Evolutionary conservation across 2,888 invertebrate species (phyloP), one percentile per base, ranked within the genome.

Genomic region (Rhagophthalmus giganteus): DNA sequence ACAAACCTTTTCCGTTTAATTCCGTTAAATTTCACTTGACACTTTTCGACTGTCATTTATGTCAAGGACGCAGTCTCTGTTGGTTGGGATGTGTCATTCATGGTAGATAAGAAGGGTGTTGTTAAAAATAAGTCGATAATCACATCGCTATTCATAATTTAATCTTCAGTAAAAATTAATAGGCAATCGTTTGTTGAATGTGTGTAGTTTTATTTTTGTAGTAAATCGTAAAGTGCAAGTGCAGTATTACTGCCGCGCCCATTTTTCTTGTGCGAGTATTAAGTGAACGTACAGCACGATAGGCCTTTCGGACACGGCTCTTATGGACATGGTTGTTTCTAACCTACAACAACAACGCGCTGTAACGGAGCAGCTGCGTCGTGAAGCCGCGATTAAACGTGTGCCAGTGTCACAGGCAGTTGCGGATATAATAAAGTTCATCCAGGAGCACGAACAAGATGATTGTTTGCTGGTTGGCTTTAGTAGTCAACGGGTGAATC

Each of bases 391-490:
- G 30, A 84, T 95, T 48, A 90, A 88, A 69, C 83, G 95, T 47
- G 85, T 94, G 67, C 87, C 88, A 20, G 88, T 92, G 13, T 94
- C 94, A 20, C 87, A 88, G 64, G 94, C 94, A n/a, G 90, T 94
- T 48, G 87, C 89, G 59, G 90, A 95, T 66, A 92, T 96, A 64
- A 88, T 94, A 71, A 91, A 92, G 71, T 94, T 86, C 71, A 90
- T 94, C 59, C 82, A 85, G 30, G 94, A 94, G 66, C 94, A 95
- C 69, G 90, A 93, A 69, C 88, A 90, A 64, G 94, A 95, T 69
- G 96, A 96, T 76, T 94, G 90, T 68, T 82, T 96, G 34, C 81
- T 96, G 58, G 90, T 91, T 59, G 96, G 96, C 24, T 96, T 96
- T 75, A 88, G 92, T 57, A 92, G 90, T 62, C 94, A 94, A 73